Conservation (phyloP, 2,888 invertebrate genomes). For the Cheilosia variabilis region DNA sequence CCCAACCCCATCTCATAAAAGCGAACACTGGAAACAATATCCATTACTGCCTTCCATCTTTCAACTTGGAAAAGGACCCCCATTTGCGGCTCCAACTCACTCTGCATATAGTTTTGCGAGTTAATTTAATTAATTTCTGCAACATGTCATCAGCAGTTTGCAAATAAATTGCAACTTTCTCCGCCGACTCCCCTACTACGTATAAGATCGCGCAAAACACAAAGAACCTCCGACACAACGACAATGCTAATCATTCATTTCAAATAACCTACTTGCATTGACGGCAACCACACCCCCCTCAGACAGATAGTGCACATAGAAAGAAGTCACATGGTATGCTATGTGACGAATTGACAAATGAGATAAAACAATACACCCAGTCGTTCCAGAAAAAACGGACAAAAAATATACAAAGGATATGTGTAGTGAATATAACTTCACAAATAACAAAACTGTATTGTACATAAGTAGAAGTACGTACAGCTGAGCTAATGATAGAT, state of each 20-base stretch:
- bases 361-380: neutral
- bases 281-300: constrained; percentile 37
- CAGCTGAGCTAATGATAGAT: constrained; percentile 8
- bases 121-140: constrained; percentile 57
- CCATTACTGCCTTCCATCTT: constrained; percentile 5
- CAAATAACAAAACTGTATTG: neutral
- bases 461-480: neutral
- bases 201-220: neutral
- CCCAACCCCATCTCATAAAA: neutral
- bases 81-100: neutral
- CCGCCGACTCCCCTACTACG: neutral
- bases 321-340: neutral
- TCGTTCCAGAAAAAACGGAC: neutral
- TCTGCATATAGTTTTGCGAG: neutral
- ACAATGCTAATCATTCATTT: constrained; percentile 43
- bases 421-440: neutral
- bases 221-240: neutral
- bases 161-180: constrained; percentile 57
- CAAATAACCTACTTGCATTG: constrained; percentile 34
- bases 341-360: constrained; percentile 12
- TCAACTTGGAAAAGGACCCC: constrained; percentile 5
- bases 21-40: neutral
- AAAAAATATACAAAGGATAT: neutral
- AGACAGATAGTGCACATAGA: neutral
- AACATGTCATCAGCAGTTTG: constrained; percentile 53